Conservation (phyloP, 1,140 invertebrate species). For the Oncopeltus fasciatus region DNA sequence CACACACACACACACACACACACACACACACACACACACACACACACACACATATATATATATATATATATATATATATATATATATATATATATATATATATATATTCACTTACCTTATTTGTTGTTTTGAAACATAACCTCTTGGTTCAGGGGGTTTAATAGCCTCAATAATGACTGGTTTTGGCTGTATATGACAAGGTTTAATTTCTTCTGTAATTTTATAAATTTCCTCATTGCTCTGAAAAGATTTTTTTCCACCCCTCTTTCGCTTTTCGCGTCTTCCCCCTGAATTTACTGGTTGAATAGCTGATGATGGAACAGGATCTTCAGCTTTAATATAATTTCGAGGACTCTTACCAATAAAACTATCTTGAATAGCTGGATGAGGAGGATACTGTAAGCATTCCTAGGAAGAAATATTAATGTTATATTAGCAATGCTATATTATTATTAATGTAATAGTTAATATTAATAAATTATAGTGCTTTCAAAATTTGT, state of each 20-base stretch:
- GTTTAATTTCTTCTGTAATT: no score
- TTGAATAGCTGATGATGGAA: no score
- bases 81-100: no score
- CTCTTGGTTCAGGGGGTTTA: constrained; percentile 29
- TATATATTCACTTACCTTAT: constrained; percentile 22
- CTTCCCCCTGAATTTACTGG: not conserved
- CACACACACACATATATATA: no score
- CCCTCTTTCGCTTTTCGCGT: constrained; percentile 11
- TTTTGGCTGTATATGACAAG: constrained; percentile 32
- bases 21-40: no score
- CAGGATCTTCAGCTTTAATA: not conserved
- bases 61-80: no score
- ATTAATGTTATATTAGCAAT: not conserved
- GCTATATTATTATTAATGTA: not conserved
- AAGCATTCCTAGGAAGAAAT: constrained; percentile 26
- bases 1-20: no score
- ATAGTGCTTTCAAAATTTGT: no score
- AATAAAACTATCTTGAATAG: constrained; percentile 49
- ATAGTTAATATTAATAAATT: not conserved
- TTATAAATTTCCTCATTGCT: constrained; percentile 19
- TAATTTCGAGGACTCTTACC: not conserved
- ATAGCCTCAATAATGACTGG: constrained; percentile 29
- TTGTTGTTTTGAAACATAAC: constrained; percentile 26
- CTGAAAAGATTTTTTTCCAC: not conserved
- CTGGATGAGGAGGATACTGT: constrained; percentile 55